These are phyloP conservation scores for Drosophila siamana DNA, from an alignment of 2,888 invertebrate species.

Conservation along the genomic window DNA sequence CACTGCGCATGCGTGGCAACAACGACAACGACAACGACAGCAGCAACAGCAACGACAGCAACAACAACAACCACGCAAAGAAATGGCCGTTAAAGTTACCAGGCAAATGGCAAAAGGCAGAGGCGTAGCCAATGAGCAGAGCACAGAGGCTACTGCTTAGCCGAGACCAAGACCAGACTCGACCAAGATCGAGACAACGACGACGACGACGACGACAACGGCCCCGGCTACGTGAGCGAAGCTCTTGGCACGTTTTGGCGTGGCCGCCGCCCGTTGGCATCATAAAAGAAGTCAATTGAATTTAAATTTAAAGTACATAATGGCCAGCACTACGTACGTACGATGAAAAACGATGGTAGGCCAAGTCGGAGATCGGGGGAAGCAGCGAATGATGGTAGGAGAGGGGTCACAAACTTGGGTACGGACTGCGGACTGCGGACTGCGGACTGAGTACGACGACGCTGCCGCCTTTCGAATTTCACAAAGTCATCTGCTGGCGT, in stretches of 20 bases:
- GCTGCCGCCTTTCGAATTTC: conserved; percentile 78
- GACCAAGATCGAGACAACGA: conserved; percentile 35
- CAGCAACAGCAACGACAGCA: conserved; percentile 24
- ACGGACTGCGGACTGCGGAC: conserved; percentile 2
- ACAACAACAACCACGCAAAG: conserved; percentile 49
- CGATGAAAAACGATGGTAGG: conserved; percentile 13
- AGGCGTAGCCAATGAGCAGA: conserved; percentile 68
- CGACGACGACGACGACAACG: conserved; percentile 26
- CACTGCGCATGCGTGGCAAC: conserved; percentile 64
- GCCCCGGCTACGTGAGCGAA: conserved; percentile 63
- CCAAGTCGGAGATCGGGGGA: not conserved
- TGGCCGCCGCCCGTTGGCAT: conserved; percentile 78
- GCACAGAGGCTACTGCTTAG: conserved; percentile 54
- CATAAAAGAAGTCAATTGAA: conserved; percentile 81
- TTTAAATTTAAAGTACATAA: conserved; percentile 82
- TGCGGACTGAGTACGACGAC: conserved; percentile 24
- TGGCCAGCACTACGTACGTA: conserved; percentile 60
- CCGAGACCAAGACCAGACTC: conserved; percentile 24
- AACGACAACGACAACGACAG: conserved; percentile 35
- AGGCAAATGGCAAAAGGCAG: conserved; percentile 76
- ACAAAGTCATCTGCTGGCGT: conserved; percentile 75
- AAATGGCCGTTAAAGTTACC: conserved; percentile 79
- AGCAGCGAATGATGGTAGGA: conserved; percentile 7
- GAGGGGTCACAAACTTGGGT: conserved; percentile 1
- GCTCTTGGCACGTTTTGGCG: conserved; percentile 76